Evolutionary conservation across 2,888 invertebrate genomes (phyloP), one percentile per base, ranked within the genome.

Genomic region (Chymomyza caudatula): DNA sequence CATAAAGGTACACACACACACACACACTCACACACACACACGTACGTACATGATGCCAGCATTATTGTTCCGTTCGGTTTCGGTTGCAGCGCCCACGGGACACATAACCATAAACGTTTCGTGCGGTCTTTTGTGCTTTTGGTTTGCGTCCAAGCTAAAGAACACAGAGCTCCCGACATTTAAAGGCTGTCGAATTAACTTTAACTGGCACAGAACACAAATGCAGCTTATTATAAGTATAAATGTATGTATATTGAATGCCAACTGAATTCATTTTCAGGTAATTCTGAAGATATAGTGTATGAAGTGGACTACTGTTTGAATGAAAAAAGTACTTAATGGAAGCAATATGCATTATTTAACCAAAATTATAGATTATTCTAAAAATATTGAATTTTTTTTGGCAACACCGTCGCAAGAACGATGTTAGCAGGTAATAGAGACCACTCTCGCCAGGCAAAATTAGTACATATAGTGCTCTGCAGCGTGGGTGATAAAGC

Each of bases 91-190:
- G 70, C 82, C 84, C 85, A 65, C 71, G 82, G 82, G 82, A 86
- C 78, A 65, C 73, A 83, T 83, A 86, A 83, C 86, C 71, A 72
- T 83, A 86, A 83, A 84, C 72, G 86, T 54, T 67, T 60, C 60
- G 56, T 73, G 63, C 59, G 64, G 74, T 58, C 63, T 66, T 53
- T 49, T 42, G n/a, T 43, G 62, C n/a, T 57, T 43, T 22, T 22
- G 19, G 17, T 47, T 47, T 47, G 17, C 15, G 17, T 15, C 17
- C 44, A 47, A n/a, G 20, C 55, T 47, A 57, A 63, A 59, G 74
- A 63, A 71, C 43, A 29, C 71, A 59, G 65, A 77, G 75, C 73
- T 77, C 73, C 57, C 69, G 1, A 73, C 75, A 79, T 85, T 80
- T 79, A 85, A 82, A 73, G 77, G 75, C 59, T 68, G 59, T 67